Evolutionary conservation across 2,113 vertebrate genomes (phyloP), one percentile per base, ranked within the genome.

Genomic region (Cyphomyrus plagiostoma): DNA sequence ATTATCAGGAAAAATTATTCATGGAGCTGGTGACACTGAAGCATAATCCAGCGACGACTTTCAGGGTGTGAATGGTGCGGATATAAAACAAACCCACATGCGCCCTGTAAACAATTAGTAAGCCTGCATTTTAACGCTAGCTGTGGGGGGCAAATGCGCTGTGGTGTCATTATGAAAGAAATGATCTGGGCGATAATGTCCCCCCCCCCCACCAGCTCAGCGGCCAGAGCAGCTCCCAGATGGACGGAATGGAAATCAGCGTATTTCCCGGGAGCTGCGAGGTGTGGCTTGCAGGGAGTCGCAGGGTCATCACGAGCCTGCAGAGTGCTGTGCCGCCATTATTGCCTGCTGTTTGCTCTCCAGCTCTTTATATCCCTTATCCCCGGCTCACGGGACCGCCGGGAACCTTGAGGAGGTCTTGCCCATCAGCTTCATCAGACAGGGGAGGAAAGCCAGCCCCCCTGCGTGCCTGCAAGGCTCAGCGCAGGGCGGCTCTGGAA

Each of bases 261-360:
- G 0, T 49, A 8, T 5, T n/a, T 85, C n/a, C 11, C 1, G 7
- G n/a, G 83, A 50, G 23, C 46, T 86, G 83, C 7, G 7, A 86
- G 45, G 9, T 48, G 23, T 0, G 23, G 45, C 1, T n/a, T 17
- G 46, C 23, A 21, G 46, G 83, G 83, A 5, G 83, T 48, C 23
- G 11, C 4, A 3, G 83, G n/a, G 83, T 50, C n/a, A 48, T 3
- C 6, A 3, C 0, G n/a, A 2, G 5, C 83, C 83, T 0, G 45
- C 83, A 2, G 30, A 42, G 13, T 17, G 46, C 23, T 17, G 30
- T 19, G 35, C 83, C n/a, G 4, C 8, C 4, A 0, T 86, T 50
- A 86, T 50, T 86, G 17, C 46, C 46, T 86, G n/a, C 83, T 85
- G 46, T 85, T 85, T 85, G 42, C 23, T 49, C 83, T 15, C 42